Evolutionary conservation across 2,797 vertebrate species (phyloP).

Genomic region (Anniella stebbinsi): DNA sequence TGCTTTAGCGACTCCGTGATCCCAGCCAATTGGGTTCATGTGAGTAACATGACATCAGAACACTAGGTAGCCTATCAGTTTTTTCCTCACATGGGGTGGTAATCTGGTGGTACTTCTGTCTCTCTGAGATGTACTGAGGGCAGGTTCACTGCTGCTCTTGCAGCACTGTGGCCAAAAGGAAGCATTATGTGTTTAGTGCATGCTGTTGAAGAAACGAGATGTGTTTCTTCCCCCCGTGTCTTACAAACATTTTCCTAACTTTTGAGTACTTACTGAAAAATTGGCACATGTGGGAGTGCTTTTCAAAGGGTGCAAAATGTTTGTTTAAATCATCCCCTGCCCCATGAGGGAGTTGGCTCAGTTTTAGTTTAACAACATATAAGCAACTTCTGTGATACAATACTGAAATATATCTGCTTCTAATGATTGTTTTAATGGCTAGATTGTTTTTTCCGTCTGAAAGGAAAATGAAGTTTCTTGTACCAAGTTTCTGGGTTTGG

Average conservation of each 20-base stretch:
- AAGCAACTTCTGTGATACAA: neutral
- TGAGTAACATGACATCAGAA: neutral
- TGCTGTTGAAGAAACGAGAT: too few species aligned
- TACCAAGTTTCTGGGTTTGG: neutral
- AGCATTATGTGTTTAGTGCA: neutral
- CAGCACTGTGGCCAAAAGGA: neutral
- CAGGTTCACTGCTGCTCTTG: neutral
- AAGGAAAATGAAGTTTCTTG: neutral
- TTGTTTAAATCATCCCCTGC: neutral
- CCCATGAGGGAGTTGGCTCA: neutral
- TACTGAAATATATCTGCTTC: neutral
- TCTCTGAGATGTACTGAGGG: neutral
- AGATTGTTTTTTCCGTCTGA: neutral
- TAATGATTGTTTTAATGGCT: neutral
- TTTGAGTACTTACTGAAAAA: neutral
- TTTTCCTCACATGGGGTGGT: fast-evolving
- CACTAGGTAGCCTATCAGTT: neutral
- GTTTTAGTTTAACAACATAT: neutral
- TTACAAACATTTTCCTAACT: too few species aligned
- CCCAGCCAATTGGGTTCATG: neutral
- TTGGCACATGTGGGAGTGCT: neutral
- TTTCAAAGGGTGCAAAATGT: neutral
- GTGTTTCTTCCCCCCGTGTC: neutral
- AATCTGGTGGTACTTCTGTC: neutral
- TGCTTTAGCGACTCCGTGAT: neutral